A percentile compares a stretch with the other conserved stretches of the same genome.
phyloP scores from a whole-genome alignment of 2,113 vertebrate genomes.

The Cinclus mexicanus region DNA sequence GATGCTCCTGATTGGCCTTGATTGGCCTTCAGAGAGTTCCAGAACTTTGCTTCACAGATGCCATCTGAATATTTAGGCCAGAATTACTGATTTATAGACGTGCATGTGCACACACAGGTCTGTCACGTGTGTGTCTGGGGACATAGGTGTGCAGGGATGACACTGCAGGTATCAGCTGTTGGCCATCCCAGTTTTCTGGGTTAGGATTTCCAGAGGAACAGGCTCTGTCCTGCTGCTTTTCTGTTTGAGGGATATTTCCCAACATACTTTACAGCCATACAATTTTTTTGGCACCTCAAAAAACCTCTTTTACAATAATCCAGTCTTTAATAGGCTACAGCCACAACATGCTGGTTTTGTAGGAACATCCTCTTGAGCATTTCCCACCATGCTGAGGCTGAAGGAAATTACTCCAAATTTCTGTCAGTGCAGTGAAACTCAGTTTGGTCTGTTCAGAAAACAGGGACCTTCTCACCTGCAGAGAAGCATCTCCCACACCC shows the following conservation, averaged over 20 bases:
- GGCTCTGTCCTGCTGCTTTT: not conserved
- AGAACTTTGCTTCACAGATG: not conserved
- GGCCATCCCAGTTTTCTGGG: not conserved
- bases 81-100: accelerated
- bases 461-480: not conserved
- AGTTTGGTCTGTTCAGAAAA: not conserved
- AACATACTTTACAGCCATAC: not conserved
- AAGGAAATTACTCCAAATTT: not conserved
- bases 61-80: not conserved
- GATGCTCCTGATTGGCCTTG: too few relatives aligned
- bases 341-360: accelerated
- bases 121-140: not conserved
- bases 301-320: not conserved
- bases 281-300: not conserved
- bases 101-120: not conserved
- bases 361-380: not conserved
- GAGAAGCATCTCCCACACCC: too few relatives aligned
- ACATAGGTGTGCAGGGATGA: not conserved
- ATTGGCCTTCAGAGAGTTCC: not conserved
- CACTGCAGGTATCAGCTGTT: accelerated
- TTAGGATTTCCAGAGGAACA: accelerated
- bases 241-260: not conserved
- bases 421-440: not conserved
- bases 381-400: not conserved
- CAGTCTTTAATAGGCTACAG: not conserved